Percentiles rank a stretch among this genome's conserved stretches.
These are phyloP conservation scores for Hipparchia sbordonii DNA, from an alignment of 2,888 invertebrate genomes.

Conservation along the genomic window DNA sequence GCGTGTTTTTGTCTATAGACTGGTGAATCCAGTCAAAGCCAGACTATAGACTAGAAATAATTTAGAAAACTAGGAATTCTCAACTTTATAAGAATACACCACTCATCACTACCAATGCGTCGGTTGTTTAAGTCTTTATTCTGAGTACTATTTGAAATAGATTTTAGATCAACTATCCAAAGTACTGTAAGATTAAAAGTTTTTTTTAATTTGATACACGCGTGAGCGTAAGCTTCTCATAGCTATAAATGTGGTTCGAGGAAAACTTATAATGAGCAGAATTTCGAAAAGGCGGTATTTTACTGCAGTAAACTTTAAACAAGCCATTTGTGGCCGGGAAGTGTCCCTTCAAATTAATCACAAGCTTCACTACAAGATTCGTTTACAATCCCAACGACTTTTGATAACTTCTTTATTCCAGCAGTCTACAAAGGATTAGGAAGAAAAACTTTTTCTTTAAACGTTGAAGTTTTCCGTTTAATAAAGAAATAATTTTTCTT, in stretches of 20 bases:
- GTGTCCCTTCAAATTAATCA: conserved; percentile 22
- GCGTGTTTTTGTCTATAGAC: too few species aligned
- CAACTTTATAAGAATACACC: too few species aligned
- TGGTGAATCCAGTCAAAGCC: too few species aligned
- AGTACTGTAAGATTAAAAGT: background rate
- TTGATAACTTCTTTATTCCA: conserved; percentile 22
- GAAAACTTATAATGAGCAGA: conserved; percentile 21
- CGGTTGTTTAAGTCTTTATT: too few species aligned
- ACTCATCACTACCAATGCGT: too few species aligned
- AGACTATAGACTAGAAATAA: too few species aligned
- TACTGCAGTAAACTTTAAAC: conserved; percentile 25
- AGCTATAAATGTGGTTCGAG: conserved; percentile 6
- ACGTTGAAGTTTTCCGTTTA: conserved; percentile 12
- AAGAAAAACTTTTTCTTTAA: conserved; percentile 13
- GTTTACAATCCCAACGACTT: conserved; percentile 22
- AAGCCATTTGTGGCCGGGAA: conserved; percentile 22
- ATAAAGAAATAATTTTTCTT: background rate
- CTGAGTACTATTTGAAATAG: too few species aligned
- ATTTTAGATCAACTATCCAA: background rate
- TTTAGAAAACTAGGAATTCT: too few species aligned
- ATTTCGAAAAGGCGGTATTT: conserved; percentile 26
- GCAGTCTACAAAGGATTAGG: conserved; percentile 19
- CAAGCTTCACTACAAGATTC: conserved; percentile 22
- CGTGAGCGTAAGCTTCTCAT: background rate
- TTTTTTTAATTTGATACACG: background rate